Evolutionary conservation across 2,113 vertebrate species (phyloP).

Genomic region (Sorex araneus): DNA sequence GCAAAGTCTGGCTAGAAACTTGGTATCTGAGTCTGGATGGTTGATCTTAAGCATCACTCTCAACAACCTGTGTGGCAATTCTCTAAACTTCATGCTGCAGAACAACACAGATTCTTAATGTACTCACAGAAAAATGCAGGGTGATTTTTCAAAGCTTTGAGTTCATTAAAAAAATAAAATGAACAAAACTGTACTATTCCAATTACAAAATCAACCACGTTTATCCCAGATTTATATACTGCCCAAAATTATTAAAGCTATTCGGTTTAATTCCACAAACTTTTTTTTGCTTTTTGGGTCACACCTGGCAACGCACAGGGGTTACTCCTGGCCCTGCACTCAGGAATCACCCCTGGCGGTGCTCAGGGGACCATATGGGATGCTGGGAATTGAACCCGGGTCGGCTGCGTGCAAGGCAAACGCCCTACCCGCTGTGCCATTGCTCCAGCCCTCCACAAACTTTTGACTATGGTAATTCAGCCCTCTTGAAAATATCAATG

Average conservation of each 20-base stretch:
- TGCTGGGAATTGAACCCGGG: too few species aligned
- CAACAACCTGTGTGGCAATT: not conserved
- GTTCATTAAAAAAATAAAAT: conserved; percentile 12
- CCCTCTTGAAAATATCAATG: not conserved
- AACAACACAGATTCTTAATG: conserved; percentile 15
- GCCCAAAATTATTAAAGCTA: conserved; percentile 18
- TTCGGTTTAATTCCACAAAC: conserved; percentile 48
- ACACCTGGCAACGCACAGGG: too few species aligned
- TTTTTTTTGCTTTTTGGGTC: too few species aligned
- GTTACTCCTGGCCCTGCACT: too few species aligned
- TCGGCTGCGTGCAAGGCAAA: too few species aligned
- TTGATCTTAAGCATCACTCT: not conserved
- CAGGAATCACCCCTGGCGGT: too few species aligned
- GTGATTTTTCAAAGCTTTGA: conserved; percentile 12
- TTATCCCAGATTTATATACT: conserved; percentile 42
- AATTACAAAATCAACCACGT: conserved; percentile 44
- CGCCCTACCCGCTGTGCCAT: too few species aligned
- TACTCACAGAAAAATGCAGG: conserved; percentile 34
- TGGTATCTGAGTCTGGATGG: not conserved
- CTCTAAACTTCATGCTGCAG: conserved; percentile 28
- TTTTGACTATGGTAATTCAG: too few species aligned
- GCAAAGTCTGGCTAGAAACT: not conserved
- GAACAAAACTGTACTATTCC: conserved; percentile 55
- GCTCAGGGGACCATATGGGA: too few species aligned
- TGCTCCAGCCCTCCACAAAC: too few species aligned